Evolutionary conservation across 2,888 invertebrate genomes (phyloP), one percentile per base, ranked within the genome.

Genomic region (Blastobasis lacticolella): DNA sequence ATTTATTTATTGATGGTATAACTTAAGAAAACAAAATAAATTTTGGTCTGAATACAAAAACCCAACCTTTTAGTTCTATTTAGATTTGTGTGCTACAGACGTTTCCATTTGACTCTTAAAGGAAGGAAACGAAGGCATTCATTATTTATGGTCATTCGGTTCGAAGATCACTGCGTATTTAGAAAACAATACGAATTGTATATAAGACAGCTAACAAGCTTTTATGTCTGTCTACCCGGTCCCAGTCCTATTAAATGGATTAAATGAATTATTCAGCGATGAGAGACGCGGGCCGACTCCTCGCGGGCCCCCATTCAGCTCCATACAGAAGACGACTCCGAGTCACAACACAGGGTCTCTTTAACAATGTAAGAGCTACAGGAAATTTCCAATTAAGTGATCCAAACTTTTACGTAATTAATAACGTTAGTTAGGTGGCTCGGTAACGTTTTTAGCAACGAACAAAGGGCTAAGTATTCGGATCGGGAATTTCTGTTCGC

Each of bases 221-320:
- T 67, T 69, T 64, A 63, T 64, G 63, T 65, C 58, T 63, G 52
- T 48, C 62, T 67, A 61, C 61, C 54, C 57, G 58, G 66, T 61
- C 58, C 54, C 60, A 61, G 54, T 65, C 68, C 75, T 77, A 77
- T 78, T 81, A 78, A 75, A 75, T 76, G 75, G 75, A 85, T 85
- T 83, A 85, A 82, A 85, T 86, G 82, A 80, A 85, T 86, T 66
- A 86, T 85, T 85, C 84, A 85, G 69, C 57, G 69, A 62, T 62
- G 71, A 69, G 61, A 74, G 67, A 69, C 66, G 66, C 66, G 68
- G 69, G 61, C 60, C 63, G 63, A 71, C 70, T 70, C 70, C 65
- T 68, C 52, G 58, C 60, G 61, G n/a, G 62, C 63, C 63, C 49
- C 55, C 50, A 54, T 62, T 65, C 63, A 66, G 54, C 53, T 50